These are phyloP conservation scores for Pogonognathellus flavescens DNA, from an alignment of 1,140 invertebrate genomes.

Conservation along the genomic window DNA sequence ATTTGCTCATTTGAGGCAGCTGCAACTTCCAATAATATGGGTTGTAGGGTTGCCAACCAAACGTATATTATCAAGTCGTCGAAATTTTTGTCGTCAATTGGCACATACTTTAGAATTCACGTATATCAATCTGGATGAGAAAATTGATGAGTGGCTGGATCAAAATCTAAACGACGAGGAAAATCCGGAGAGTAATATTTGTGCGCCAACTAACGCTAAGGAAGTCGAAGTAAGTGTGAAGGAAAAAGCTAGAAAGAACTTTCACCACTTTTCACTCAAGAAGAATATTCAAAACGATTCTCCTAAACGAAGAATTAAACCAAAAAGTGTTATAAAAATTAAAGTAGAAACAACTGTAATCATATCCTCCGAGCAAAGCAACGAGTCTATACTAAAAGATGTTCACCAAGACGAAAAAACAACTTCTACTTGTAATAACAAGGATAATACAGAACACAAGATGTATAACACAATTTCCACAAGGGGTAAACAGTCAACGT, in stretches of 20 bases:
- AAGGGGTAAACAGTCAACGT: neutral
- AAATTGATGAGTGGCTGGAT: conserved; percentile 41
- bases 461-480: too few species aligned
- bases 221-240: neutral
- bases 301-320: neutral
- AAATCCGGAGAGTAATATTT: too few species aligned
- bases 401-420: too few species aligned
- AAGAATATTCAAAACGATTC: neutral
- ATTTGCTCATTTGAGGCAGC: conserved; percentile 1
- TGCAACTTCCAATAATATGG: conserved; percentile 46
- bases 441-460: too few species aligned
- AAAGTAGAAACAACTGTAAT: neutral
- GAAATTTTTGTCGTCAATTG: conserved; percentile 49
- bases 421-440: neutral
- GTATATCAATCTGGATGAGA: conserved; percentile 55
- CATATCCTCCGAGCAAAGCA: neutral
- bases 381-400: too few species aligned
- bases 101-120: conserved; percentile 20
- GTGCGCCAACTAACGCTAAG: neutral
- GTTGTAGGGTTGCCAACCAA: conserved; percentile 33
- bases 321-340: neutral
- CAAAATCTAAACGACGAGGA: neutral
- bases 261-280: neutral
- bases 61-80: neutral
- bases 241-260: neutral